Conservation (phyloP, 2,888 invertebrate genomes). For the Laspeyria flexula region DNA sequence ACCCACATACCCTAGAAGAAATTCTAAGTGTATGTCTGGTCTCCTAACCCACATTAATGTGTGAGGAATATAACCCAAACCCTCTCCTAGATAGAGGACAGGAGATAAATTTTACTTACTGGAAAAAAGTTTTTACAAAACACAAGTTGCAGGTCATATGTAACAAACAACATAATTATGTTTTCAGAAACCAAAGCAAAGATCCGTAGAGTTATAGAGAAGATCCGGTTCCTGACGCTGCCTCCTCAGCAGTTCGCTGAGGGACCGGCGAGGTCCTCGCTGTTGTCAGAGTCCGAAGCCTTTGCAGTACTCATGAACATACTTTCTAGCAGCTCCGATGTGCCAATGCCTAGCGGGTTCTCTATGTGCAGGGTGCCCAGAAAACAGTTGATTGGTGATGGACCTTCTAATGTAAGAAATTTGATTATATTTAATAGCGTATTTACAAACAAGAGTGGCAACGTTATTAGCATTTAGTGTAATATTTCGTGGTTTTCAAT, state of each 20-base stretch:
- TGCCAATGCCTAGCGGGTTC: constrained; percentile 91
- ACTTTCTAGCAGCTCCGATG: constrained; percentile 88
- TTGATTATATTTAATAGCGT: neutral
- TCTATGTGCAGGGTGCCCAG: constrained; percentile 83
- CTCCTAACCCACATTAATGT: too few relatives aligned
- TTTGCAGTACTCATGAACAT: constrained; percentile 94
- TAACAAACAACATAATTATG: too few relatives aligned
- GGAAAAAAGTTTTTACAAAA: too few relatives aligned
- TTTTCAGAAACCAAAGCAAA: constrained; percentile 69
- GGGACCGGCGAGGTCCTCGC: constrained; percentile 91
- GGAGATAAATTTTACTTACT: too few relatives aligned
- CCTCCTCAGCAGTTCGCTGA: constrained; percentile 94
- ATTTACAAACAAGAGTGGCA: too few relatives aligned
- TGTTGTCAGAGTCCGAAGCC: constrained; percentile 91
- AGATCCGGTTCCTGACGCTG: constrained; percentile 92
- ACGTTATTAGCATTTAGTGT: too few relatives aligned
- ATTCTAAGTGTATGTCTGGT: too few relatives aligned
- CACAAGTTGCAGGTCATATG: too few relatives aligned
- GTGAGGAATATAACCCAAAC: too few relatives aligned
- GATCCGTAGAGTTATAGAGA: constrained; percentile 89
- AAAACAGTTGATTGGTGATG: constrained; percentile 71
- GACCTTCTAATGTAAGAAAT: constrained; percentile 56
- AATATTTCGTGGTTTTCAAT: too few relatives aligned
- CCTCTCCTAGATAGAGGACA: too few relatives aligned
- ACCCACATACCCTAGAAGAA: too few relatives aligned